A percentile compares a stretch with the other conserved stretches of the same genome.
phyloP scores from a whole-genome alignment of 2,888 invertebrate genomes.

The Lissocephala sabroskyi region DNA sequence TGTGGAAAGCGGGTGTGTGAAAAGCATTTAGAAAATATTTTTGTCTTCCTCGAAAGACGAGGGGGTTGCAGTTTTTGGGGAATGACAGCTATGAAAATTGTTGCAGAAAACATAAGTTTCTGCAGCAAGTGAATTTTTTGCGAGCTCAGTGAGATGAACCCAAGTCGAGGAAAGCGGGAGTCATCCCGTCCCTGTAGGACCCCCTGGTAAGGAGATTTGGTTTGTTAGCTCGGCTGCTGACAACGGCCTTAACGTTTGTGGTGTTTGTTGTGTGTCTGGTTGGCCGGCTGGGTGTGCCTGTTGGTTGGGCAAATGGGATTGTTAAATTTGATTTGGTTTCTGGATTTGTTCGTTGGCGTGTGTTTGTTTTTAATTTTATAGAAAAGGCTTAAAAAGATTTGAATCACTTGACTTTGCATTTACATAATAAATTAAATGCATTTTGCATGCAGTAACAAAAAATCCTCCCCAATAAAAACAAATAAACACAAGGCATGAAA shows the following conservation, averaged over 20 bases:
- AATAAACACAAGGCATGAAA: no score
- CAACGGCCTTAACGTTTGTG: neutral
- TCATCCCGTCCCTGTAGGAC: no score
- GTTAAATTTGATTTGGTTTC: neutral
- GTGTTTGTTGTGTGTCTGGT: neutral
- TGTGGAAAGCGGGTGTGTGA: constrained; percentile 24
- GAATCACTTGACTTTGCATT: constrained; percentile 33
- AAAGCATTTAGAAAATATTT: constrained; percentile 40
- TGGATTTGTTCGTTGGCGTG: constrained; percentile 5
- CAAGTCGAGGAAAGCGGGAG: no score
- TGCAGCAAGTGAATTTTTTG: constrained; percentile 1
- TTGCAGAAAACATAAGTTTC: constrained; percentile 32
- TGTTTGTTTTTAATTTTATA: constrained; percentile 48
- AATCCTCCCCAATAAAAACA: no score
- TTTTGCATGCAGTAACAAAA: neutral
- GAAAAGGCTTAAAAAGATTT: constrained; percentile 11
- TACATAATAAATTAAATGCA: constrained; percentile 46
- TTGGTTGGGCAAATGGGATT: no score
- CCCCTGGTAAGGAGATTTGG: no score
- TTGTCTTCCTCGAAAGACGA: constrained; percentile 26
- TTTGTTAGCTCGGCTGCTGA: neutral
- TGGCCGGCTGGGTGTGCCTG: no score
- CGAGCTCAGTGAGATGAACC: neutral
- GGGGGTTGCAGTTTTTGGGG: constrained; percentile 8
- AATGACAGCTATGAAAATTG: constrained; percentile 29